Percentiles rank a stretch among this genome's conserved stretches.
Evolutionary conservation across 2,888 invertebrate genomes (phyloP).

Genomic region (Pristionchus fissidentatus): DNA sequence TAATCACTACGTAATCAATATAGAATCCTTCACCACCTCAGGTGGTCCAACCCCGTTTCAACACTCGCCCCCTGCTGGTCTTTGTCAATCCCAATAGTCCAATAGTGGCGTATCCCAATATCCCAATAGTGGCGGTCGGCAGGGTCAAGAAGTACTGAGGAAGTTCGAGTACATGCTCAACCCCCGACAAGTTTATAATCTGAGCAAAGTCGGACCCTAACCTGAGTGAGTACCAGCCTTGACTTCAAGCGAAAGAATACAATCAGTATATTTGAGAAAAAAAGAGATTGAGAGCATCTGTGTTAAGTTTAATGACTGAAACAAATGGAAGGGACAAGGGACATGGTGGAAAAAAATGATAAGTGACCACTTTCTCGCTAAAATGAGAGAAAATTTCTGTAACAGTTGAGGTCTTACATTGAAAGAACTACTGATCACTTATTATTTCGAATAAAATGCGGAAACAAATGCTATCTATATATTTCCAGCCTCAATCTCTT

Average conservation of each 20-base stretch:
- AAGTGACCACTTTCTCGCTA: too few relatives aligned
- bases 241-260: neutral
- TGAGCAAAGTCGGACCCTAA: slow-evolving; percentile 91
- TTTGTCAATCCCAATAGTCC: slow-evolving; percentile 98
- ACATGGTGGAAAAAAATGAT: too few relatives aligned
- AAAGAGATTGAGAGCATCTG: too few relatives aligned
- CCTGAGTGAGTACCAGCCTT: slow-evolving; percentile 80
- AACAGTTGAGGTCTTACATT: too few relatives aligned
- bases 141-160: slow-evolving; percentile 86
- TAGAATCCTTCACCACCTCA: too few relatives aligned
- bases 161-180: slow-evolving; percentile 96
- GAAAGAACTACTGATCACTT: too few relatives aligned
- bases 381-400: too few relatives aligned
- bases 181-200: slow-evolving; percentile 91
- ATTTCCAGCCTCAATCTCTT: slow-evolving; percentile 85
- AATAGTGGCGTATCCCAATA: too few relatives aligned
- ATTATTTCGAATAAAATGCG: too few relatives aligned
- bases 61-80: slow-evolving; percentile 86
- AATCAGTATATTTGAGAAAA: neutral
- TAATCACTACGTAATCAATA: neutral
- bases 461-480: too few relatives aligned
- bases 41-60: slow-evolving; percentile 58
- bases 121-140: slow-evolving; percentile 95
- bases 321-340: too few relatives aligned
- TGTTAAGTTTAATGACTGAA: too few relatives aligned